Evolutionary conservation across 2,888 invertebrate genomes (phyloP).

Genomic region (Chloroclystis v-ata): DNA sequence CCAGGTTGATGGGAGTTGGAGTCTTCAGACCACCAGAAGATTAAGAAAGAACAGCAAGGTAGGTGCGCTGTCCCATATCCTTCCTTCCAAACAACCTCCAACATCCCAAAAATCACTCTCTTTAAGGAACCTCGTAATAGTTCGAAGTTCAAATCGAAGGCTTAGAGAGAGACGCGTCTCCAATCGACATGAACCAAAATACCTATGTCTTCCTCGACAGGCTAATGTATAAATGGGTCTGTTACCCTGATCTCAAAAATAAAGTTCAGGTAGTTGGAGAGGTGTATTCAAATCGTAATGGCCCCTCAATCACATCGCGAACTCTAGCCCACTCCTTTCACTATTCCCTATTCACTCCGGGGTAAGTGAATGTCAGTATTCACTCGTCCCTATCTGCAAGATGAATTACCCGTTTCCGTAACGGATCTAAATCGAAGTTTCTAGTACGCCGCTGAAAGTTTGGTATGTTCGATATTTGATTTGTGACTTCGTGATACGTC

Average conservation of each 20-base stretch:
- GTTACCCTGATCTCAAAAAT: conserved; percentile 1
- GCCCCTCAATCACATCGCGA: conserved; percentile 29
- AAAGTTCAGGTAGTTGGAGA: conserved; percentile 11
- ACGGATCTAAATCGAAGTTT: conserved; percentile 16
- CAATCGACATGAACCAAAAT: no score
- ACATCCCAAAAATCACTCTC: no score
- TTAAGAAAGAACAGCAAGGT: no score
- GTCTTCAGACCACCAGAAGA: no score
- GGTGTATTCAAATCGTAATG: conserved; percentile 21
- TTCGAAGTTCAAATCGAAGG: no score
- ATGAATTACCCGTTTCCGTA: conserved; percentile 23
- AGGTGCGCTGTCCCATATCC: no score
- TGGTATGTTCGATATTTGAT: conserved; percentile 1
- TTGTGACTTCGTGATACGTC: not conserved
- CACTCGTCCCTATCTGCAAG: conserved; percentile 24
- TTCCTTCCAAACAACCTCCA: no score
- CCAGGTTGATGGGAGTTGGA: no score
- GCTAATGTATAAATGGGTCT: not conserved
- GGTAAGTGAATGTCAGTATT: conserved; percentile 28
- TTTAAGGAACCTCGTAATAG: no score
- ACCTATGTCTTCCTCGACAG: not conserved
- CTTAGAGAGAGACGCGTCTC: no score
- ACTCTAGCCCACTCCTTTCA: conserved; percentile 24
- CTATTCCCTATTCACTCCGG: conserved; percentile 25
- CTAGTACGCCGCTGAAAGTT: conserved; percentile 6